Base-by-base conservation (phyloP, 2,797 vertebrate genomes). In the Cercopithecus diana region DNA sequence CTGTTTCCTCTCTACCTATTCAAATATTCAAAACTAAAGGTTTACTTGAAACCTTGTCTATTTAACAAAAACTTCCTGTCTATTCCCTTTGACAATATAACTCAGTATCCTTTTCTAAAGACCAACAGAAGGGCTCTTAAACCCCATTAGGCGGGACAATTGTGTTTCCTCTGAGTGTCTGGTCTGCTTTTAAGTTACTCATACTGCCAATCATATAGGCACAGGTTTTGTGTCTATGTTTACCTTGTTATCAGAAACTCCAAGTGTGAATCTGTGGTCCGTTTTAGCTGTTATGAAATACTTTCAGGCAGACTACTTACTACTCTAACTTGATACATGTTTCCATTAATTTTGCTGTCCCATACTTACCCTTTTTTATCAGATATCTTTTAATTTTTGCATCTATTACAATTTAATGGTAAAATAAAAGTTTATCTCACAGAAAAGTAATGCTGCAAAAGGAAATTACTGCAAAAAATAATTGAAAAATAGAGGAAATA, bases 1-100 rank as follows among this genome's bases (percentile, higher is more conserved):
- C 73, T 76, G 39, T 52, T 57, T 95, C 96, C 64, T 64, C 28
- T 89, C 55, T 79, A 77, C 57, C 52, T 92, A 88, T 52, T 57
- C 85, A 98, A 90, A 89, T 89, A 88, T 86, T 95, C 67, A 75
- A 45, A 72, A 83, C 58, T 80, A 80, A 94, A 97, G 8, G 50
- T 61, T 94, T 75, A 48, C 24, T 83, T 91, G 86, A 94, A 96
- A 95, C 41, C 15, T 48, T 94, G 76, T 33, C 83, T 55, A 48
- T 79, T 94, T 70, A 86, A 86, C 87, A 94, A 90, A 93, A 61
- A 83, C 45, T 72, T 85, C 55, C 41, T 55, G 3, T 96, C 57
- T 93, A 77, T 88, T 76, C 36, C 6, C 0, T 87, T 83, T 93
- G 75, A 91, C 88, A 95, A 6, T 67, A 43, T 73, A 73, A 75